phyloP scores from a whole-genome alignment of 2,797 vertebrate species.

The Glossophaga mutica region DNA sequence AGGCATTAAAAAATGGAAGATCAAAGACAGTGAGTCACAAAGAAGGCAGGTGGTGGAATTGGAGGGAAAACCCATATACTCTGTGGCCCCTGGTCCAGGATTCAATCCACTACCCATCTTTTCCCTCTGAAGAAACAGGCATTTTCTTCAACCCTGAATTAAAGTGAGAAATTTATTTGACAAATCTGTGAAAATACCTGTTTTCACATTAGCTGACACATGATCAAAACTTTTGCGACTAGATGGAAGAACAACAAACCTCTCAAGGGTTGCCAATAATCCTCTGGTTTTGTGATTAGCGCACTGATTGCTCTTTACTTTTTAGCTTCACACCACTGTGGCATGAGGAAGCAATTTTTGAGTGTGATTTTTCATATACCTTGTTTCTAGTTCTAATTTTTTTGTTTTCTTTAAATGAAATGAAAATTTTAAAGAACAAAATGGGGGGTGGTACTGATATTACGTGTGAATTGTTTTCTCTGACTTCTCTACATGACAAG shows the following conservation, averaged over 20 bases:
- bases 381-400: background rate
- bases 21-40: background rate
- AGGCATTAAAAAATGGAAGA: background rate
- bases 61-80: fast-evolving
- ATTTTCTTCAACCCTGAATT: background rate
- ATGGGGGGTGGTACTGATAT: background rate
- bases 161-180: background rate
- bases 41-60: background rate
- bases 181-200: background rate
- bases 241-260: background rate
- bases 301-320: background rate
- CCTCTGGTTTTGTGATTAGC: background rate
- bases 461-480: background rate
- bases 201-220: background rate
- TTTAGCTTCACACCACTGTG: background rate
- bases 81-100: background rate
- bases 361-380: background rate
- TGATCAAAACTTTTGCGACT: background rate
- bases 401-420: background rate
- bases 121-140: background rate
- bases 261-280: background rate
- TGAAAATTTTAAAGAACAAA: background rate
- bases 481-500: background rate
- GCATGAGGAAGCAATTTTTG: background rate
- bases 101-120: background rate